These are phyloP conservation scores for Nomada goodeniana DNA, from an alignment of 2,888 invertebrate species.

Conservation along the genomic window DNA sequence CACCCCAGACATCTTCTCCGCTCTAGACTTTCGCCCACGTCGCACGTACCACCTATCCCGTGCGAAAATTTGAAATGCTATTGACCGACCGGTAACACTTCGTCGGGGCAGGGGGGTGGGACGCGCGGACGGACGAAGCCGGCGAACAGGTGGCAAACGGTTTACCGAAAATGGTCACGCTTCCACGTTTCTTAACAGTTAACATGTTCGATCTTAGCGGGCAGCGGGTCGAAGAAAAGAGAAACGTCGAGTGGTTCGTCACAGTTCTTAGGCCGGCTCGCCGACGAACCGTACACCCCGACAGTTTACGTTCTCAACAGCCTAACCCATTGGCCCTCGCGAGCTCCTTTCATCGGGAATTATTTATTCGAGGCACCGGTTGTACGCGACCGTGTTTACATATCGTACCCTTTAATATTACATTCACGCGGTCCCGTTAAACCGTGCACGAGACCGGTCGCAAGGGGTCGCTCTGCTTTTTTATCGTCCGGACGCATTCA, in stretches of 20 bases:
- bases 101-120: too few relatives aligned
- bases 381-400: conserved; percentile 48
- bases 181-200: too few relatives aligned
- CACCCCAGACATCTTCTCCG: conserved; percentile 47
- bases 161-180: neutral
- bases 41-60: neutral
- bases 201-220: neutral
- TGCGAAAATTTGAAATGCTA: conserved; percentile 68
- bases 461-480: neutral
- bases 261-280: conserved; percentile 4
- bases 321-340: neutral
- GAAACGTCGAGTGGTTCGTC: neutral
- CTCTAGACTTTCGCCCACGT: conserved; percentile 31
- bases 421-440: conserved; percentile 25
- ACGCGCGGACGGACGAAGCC: neutral
- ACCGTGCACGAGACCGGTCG: neutral
- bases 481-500: conserved; percentile 33
- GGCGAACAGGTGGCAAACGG: conserved; percentile 48
- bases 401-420: conserved; percentile 50
- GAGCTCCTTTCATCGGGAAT: conserved; percentile 27
- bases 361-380: conserved; percentile 47
- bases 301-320: neutral
- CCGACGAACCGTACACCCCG: conserved; percentile 15
- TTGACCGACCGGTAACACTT: conserved; percentile 43
- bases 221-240: neutral